phyloP scores from a whole-genome alignment of 2,113 vertebrate species.

The Perccottus glenii region DNA sequence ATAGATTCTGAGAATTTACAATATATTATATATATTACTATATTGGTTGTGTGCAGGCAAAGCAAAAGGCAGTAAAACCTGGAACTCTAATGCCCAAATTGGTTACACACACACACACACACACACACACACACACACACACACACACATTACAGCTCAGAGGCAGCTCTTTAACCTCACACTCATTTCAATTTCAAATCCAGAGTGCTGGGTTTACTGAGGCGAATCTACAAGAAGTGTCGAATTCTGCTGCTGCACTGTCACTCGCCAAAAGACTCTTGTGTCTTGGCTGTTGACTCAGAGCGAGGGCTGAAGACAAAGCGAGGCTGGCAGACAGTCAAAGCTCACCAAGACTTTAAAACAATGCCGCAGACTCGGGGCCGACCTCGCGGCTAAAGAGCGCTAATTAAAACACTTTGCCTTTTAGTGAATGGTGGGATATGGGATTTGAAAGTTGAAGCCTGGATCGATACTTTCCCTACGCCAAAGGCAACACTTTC shows the following conservation, averaged over 20 bases:
- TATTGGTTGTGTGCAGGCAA: not conserved
- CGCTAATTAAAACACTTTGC: constrained; percentile 64
- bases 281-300: constrained; percentile 49
- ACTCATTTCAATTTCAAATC: constrained; percentile 21
- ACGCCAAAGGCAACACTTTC: constrained; percentile 40
- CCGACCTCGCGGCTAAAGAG: constrained; percentile 33
- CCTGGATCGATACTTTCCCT: constrained; percentile 61
- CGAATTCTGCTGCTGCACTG: constrained; percentile 6
- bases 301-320: constrained; percentile 34
- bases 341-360: constrained; percentile 14
- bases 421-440: constrained; percentile 10
- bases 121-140: constrained; percentile 3
- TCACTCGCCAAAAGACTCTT: constrained; percentile 44
- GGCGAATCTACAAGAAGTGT: constrained; percentile 7
- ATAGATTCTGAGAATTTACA: not conserved
- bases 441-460: constrained; percentile 49
- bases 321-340: constrained; percentile 48
- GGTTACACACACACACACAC: not conserved
- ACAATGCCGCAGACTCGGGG: not conserved
- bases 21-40: too few relatives aligned
- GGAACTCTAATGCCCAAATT: not conserved
- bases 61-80: not conserved
- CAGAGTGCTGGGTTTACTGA: constrained; percentile 4
- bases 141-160: constrained; percentile 9
- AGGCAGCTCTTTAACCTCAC: constrained; percentile 20